phyloP scores from a whole-genome alignment of 1,140 invertebrate genomes.

The Megathymus violae region DNA sequence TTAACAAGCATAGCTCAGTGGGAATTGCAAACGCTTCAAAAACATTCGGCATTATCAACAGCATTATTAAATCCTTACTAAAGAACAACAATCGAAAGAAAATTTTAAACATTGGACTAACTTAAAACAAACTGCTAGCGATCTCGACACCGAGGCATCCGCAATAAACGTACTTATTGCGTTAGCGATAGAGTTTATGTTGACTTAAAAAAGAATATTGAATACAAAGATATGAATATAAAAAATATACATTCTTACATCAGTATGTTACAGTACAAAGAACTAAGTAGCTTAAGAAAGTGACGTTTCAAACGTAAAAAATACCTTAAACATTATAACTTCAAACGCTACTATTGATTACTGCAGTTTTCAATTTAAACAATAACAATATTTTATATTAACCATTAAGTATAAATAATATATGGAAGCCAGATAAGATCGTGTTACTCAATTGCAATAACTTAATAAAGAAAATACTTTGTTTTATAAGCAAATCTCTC shows the following conservation, averaged over 20 bases:
- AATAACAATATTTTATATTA: constrained; percentile 5
- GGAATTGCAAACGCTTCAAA: constrained; percentile 12
- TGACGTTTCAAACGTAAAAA: constrained; percentile 18
- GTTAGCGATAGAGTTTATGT: constrained; percentile 40
- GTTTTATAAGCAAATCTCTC: constrained; percentile 1
- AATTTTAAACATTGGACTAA: constrained; percentile 35
- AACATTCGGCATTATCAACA: constrained; percentile 27
- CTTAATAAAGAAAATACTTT: background rate
- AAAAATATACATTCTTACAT: constrained; percentile 40
- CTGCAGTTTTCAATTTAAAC: constrained; percentile 9
- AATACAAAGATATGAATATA: constrained; percentile 32
- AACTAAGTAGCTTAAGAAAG: constrained; percentile 26
- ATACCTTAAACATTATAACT: constrained; percentile 18
- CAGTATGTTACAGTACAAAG: constrained; percentile 34
- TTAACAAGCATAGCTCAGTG: too few species aligned
- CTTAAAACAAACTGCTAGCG: constrained; percentile 20
- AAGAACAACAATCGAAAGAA: constrained; percentile 43
- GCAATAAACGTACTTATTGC: constrained; percentile 27
- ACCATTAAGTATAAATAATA: background rate
- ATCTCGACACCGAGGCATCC: background rate
- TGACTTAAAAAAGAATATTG: constrained; percentile 38
- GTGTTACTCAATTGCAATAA: background rate
- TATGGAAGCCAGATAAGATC: constrained; percentile 17
- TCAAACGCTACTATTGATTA: constrained; percentile 14
- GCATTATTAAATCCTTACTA: constrained; percentile 31